Evolutionary conservation across 2,888 invertebrate genomes (phyloP).

Genomic region (Tubulanus polymorphus): DNA sequence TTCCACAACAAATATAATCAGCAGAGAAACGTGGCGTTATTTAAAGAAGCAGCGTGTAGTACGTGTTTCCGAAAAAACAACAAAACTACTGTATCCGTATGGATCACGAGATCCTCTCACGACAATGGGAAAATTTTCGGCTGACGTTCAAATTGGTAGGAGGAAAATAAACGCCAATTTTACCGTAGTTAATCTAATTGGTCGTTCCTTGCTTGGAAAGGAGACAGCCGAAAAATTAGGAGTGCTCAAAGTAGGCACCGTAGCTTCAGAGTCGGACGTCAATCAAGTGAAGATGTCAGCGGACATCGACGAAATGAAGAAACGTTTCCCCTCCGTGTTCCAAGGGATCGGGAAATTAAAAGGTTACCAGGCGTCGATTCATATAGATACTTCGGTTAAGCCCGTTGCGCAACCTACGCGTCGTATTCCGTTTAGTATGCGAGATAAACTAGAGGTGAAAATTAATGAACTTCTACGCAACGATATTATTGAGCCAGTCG

Average conservation of each 20-base stretch:
- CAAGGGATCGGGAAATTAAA: neutral
- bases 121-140: neutral
- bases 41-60: constrained; percentile 2
- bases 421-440: constrained; percentile 9
- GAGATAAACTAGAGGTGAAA: constrained; percentile 11
- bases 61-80: neutral
- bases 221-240: neutral
- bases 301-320: neutral
- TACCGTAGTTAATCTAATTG: neutral
- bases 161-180: neutral
- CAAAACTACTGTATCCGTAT: neutral
- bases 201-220: neutral
- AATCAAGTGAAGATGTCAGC: neutral
- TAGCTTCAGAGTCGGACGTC: neutral
- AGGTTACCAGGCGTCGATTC: neutral
- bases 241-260: neutral
- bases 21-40: neutral
- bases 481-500: constrained; percentile 18
- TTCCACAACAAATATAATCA: constrained; percentile 4
- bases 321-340: neutral
- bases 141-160: neutral
- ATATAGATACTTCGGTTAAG: neutral
- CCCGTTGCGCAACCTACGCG: constrained; percentile 11
- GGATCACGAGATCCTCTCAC: neutral
- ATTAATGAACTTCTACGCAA: constrained; percentile 5